Percentiles rank a stretch among this genome's conserved stretches.
These are phyloP conservation scores for Melanophora roralis DNA, from an alignment of 2,888 invertebrate genomes.

Conservation along the genomic window DNA sequence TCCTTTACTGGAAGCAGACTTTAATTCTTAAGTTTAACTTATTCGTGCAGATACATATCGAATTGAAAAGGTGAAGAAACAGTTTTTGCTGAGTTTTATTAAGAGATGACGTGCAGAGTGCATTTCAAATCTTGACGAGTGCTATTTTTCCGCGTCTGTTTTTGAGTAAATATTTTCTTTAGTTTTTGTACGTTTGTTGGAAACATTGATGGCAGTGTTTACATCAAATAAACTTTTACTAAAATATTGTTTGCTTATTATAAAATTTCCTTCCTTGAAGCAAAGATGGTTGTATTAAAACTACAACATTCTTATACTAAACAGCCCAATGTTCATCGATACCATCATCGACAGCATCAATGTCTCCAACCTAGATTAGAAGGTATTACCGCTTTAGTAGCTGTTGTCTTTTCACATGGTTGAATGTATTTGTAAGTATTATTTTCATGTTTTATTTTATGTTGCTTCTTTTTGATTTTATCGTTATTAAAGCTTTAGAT, in stretches of 20 bases:
- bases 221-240: too few relatives aligned
- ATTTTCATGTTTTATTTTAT: not conserved
- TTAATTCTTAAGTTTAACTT: conserved; percentile 24
- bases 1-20: conserved; percentile 6
- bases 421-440: not conserved
- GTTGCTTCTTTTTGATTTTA: not conserved
- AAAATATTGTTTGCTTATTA: conserved; percentile 32
- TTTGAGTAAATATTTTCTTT: not conserved
- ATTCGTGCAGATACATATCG: not conserved
- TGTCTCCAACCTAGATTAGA: not conserved
- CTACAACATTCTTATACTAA: conserved; percentile 2
- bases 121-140: not conserved
- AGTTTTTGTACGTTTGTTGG: too few relatives aligned
- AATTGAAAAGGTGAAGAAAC: too few relatives aligned
- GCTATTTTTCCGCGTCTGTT: not conserved
- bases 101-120: conserved; percentile 34
- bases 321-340: conserved; percentile 6
- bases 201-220: too few relatives aligned
- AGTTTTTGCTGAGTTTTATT: conserved; percentile 41
- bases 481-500: conserved; percentile 1
- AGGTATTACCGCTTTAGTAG: not conserved
- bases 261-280: conserved; percentile 11
- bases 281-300: conserved; percentile 8
- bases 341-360: not conserved
- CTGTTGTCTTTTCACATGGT: not conserved